Evolutionary conservation across 1,140 invertebrate species (phyloP), one percentile per base, ranked within the genome.

Genomic region (Bombus picipes): DNA sequence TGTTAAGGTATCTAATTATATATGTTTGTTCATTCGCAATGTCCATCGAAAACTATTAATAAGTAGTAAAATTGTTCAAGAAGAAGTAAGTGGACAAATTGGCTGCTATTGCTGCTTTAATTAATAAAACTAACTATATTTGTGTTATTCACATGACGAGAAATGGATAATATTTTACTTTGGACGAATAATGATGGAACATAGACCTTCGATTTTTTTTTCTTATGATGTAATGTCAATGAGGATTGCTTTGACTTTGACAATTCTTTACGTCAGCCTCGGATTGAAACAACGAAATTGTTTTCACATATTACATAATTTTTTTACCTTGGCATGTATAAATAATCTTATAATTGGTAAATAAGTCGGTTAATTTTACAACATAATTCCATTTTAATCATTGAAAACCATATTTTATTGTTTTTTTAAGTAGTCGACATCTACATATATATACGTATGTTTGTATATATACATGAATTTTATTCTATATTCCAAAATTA

Each of bases 151-250:
- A 39, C 32, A 73, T 73, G 39, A 59, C 25, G 9, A 70, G 37
- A 70, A 37, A 53, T 22, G 18, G 3, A 66, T 37, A 73, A 32
- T 25, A 43, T 74, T 43, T 41, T 25, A 28, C 10, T 34, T n/a
- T 15, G 15, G 6, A 32, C 10, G 8, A 41, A 37, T 25, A 37
- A 68, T 39, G 37, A 68, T 37, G 22, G 37, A 37, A 37, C 18
- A 37, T 37, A 37, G 9, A 34, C 22, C 65, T 74, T 43, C 22
- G 25, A 59, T 39, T 13, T 22, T 62, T 73, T 10, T 34, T n/a
- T 12, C 13, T n/a, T 15, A 68, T 77, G 74, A 83, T 66, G 74
- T 53, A 83, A 83, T 22, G 41, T 6, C 15, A 34, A 25, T 39
- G n/a, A 53, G 28, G 3, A 53, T 83, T 83, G 34, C 66, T 70